A percentile compares a stretch with the other conserved stretches of the same genome.
Evolutionary conservation across 2,888 invertebrate genomes (phyloP).

Genomic region (Andrena chrysosceles): DNA sequence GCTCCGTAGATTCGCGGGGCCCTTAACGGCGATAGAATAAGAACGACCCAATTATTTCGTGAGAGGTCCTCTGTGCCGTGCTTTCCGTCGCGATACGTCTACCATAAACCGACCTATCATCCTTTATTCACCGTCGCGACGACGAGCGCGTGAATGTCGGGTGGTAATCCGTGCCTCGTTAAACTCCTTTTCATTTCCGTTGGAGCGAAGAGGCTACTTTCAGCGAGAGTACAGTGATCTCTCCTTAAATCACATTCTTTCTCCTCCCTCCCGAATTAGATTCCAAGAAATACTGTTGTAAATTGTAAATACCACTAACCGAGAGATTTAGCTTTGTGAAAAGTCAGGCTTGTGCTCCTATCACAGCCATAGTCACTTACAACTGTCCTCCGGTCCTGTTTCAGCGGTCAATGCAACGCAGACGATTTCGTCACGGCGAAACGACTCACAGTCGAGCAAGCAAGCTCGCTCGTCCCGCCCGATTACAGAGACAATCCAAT

Average conservation of each 20-base stretch:
- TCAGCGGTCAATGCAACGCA: not conserved
- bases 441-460: not conserved
- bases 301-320: too few species aligned
- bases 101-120: constrained; percentile 29
- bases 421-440: not conserved
- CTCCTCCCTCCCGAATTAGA: not conserved
- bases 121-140: constrained; percentile 4
- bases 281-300: not conserved
- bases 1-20: constrained; percentile 44
- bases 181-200: not conserved
- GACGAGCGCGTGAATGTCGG: not conserved
- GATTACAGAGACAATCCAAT: constrained; percentile 65
- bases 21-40: constrained; percentile 57
- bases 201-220: not conserved
- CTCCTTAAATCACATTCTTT: not conserved
- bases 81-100: constrained; percentile 8
- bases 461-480: not conserved
- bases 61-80: not conserved
- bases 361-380: too few species aligned
- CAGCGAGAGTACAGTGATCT: not conserved
- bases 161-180: constrained; percentile 13
- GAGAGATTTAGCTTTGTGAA: too few species aligned
- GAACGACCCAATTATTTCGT: constrained; percentile 60
- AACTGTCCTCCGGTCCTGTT: not conserved
- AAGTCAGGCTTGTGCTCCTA: too few species aligned